Evolutionary conservation across 2,888 invertebrate genomes (phyloP), one percentile per base, ranked within the genome.

Genomic region (Ypsolopha sequella): DNA sequence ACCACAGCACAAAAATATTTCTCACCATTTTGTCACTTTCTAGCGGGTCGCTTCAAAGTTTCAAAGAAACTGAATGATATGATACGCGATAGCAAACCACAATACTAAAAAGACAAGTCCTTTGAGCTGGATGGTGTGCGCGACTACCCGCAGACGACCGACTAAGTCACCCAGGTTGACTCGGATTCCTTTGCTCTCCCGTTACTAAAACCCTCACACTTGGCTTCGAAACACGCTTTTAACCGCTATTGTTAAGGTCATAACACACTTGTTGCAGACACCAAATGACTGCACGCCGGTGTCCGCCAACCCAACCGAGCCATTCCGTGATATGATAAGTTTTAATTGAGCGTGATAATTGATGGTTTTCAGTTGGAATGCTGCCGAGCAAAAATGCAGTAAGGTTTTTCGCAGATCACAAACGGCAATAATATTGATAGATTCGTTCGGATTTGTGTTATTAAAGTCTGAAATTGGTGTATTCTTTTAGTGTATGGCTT

Each of bases 101-200:
- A 84, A 57, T 46, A 75, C 35, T 39, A 84, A 66, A 65, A 85
- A 86, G 60, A 84, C 79, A 47, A 85, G 75, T 69, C 80, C 81
- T 72, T 81, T 81, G 62, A 82, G 61, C 73, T 80, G 84, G 58
- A 86, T 74, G 62, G 80, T 73, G 58, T 81, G 78, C 64, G 77
- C 81, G 73, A 85, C 77, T 76, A 76, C 71, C 54, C 76, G 70
- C 55, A 80, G 59, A 34, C 78, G 77, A 54, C 72, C 76, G 51
- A 66, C 58, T 60, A 79, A 66, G 62, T 76, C 76, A 70, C 80
- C 85, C 85, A 86, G 85, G 74, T 76, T 85, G 80, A 64, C 70
- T 76, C 68, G 59, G 62, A 60, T 62, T 64, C 62, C 50, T 14
- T 3, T 43, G 8, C 14, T 24, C 57, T 63, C 60, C 63, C 61